Percentiles rank a stretch among this genome's conserved stretches.
These are phyloP conservation scores for Thunnus albacares DNA, from an alignment of 2,797 vertebrate species.

Conservation along the genomic window DNA sequence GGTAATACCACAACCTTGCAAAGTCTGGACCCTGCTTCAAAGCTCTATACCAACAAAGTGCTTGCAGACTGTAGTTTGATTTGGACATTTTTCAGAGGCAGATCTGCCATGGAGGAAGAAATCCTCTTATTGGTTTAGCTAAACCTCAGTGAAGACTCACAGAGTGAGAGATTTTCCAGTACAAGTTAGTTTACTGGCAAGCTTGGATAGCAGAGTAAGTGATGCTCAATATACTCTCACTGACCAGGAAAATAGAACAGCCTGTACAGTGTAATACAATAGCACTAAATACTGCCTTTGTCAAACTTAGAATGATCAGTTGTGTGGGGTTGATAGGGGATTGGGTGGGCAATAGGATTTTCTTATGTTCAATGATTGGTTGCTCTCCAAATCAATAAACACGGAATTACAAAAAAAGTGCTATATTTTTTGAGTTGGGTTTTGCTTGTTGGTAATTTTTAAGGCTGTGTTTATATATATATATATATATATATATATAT, in stretches of 20 bases:
- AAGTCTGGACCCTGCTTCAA: background rate
- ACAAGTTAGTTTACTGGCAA: background rate
- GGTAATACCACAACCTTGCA: background rate
- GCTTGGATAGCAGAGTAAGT: background rate
- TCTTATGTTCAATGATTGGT: too few species aligned
- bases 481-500: too few species aligned
- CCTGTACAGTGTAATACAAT: background rate
- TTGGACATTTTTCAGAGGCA: conserved; percentile 4
- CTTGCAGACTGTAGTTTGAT: background rate
- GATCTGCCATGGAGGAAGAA: background rate
- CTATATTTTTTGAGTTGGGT: background rate
- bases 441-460: background rate
- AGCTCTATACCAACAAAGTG: conserved; percentile 1
- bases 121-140: background rate
- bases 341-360: too few species aligned
- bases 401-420: too few species aligned
- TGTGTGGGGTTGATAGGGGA: background rate
- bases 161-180: conserved; percentile 7
- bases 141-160: background rate
- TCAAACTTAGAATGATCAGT: background rate
- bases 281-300: background rate
- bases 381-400: too few species aligned
- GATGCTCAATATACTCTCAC: conserved; percentile 8
- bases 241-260: conserved; percentile 6
- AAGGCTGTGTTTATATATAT: too few species aligned